Percentiles rank a stretch among this genome's conserved stretches.
phyloP scores from a whole-genome alignment of 2,888 invertebrate genomes.

The Agrotis exclamationis region DNA sequence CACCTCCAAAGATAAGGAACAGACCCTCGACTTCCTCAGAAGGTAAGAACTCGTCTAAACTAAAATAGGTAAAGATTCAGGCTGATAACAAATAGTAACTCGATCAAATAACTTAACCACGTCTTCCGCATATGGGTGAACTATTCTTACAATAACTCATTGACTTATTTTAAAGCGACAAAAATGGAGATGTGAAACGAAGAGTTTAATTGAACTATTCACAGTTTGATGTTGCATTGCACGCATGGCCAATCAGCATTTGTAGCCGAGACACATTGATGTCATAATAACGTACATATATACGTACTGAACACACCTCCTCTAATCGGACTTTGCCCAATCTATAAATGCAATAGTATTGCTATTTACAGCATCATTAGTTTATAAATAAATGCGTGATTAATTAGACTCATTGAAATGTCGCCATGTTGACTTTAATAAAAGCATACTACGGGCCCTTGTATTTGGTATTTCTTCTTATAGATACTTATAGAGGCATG shows the following conservation, averaged over 20 bases:
- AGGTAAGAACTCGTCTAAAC: conserved; percentile 70
- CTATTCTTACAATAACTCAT: neutral
- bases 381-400: neutral
- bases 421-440: neutral
- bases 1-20: conserved; percentile 77
- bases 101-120: too few relatives aligned
- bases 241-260: neutral
- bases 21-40: conserved; percentile 80
- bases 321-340: conserved; percentile 25
- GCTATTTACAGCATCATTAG: neutral
- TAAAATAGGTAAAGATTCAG: too few relatives aligned
- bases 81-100: too few relatives aligned
- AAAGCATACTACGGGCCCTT: neutral
- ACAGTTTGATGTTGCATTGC: neutral
- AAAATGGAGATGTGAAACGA: neutral
- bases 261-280: neutral
- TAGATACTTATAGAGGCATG: neutral
- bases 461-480: neutral
- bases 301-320: neutral
- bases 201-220: neutral
- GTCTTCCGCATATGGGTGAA: neutral
- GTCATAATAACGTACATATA: neutral
- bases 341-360: conserved; percentile 10
- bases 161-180: neutral
- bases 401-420: conserved; percentile 10